phyloP scores from a whole-genome alignment of 2,113 vertebrate genomes.

The Pomatorhinus ruficollis region DNA sequence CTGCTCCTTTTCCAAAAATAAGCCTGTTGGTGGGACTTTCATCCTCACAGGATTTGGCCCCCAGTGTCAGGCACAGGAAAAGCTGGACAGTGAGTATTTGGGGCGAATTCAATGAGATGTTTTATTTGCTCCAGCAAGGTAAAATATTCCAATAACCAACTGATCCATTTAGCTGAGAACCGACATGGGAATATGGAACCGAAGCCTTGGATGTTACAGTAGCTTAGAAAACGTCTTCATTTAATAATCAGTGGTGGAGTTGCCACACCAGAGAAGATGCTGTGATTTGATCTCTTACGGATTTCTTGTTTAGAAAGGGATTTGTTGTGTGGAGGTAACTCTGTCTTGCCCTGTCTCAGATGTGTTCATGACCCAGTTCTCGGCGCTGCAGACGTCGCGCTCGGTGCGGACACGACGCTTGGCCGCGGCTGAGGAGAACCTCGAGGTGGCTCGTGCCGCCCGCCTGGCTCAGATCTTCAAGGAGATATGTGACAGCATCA shows the following conservation, averaged over 20 bases:
- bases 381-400: constrained; percentile 93
- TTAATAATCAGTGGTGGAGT: not conserved
- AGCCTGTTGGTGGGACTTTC: not conserved
- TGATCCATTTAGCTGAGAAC: not conserved
- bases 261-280: not conserved
- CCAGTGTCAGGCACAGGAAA: not conserved
- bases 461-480: constrained; percentile 98
- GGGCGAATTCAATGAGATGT: not conserved
- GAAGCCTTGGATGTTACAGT: not conserved
- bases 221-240: not conserved
- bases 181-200: accelerated
- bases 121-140: not conserved
- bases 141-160: not conserved
- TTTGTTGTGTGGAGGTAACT: not conserved
- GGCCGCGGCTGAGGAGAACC: constrained; percentile 93
- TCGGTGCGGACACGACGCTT: constrained; percentile 93
- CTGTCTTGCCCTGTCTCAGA: constrained; percentile 74
- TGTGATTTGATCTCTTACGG: not conserved
- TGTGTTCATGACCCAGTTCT: constrained; percentile 99
- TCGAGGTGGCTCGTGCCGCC: constrained; percentile 93
- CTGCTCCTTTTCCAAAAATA: not conserved
- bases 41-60: not conserved
- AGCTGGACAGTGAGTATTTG: not conserved
- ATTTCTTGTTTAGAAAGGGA: not conserved
- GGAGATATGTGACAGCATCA: constrained; percentile 97